These are phyloP conservation scores for Anhinga rufa DNA, from an alignment of 2,113 vertebrate genomes.

Conservation along the genomic window DNA sequence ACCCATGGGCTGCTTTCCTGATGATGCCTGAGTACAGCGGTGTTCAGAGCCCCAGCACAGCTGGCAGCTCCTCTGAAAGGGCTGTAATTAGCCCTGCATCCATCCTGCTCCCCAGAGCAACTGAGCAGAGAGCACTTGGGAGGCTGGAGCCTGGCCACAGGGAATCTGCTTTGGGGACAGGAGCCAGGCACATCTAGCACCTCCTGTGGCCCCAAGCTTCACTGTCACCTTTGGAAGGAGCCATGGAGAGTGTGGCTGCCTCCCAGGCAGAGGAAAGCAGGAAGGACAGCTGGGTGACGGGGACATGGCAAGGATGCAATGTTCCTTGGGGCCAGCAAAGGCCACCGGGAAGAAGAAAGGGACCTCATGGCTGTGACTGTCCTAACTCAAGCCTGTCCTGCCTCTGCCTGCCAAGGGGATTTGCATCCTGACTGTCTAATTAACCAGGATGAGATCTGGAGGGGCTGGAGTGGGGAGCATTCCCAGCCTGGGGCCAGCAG, in stretches of 20 bases:
- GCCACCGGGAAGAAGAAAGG: background rate
- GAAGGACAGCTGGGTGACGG: background rate
- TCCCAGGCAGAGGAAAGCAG: background rate
- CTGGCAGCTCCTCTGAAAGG: background rate
- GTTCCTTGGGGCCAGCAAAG: background rate
- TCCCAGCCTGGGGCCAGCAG: background rate
- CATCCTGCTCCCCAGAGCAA: accelerated
- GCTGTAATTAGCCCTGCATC: background rate
- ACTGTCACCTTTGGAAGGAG: background rate
- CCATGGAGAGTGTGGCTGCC: background rate
- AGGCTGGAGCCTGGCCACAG: background rate
- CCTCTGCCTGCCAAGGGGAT: background rate
- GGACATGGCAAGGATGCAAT: background rate
- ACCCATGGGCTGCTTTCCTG: background rate
- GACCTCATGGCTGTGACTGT: background rate
- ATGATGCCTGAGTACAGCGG: background rate
- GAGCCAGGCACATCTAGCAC: background rate
- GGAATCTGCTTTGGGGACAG: background rate
- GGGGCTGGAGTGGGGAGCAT: background rate
- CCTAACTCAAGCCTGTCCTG: background rate
- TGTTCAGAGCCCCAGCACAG: background rate
- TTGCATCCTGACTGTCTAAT: background rate
- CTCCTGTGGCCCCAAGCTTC: background rate
- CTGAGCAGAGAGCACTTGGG: background rate
- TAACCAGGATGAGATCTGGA: background rate